A percentile compares a stretch with the other conserved stretches of the same genome.
These are phyloP conservation scores for Physeter macrocephalus DNA, from an alignment of 2,113 vertebrate species.

Conservation along the genomic window DNA sequence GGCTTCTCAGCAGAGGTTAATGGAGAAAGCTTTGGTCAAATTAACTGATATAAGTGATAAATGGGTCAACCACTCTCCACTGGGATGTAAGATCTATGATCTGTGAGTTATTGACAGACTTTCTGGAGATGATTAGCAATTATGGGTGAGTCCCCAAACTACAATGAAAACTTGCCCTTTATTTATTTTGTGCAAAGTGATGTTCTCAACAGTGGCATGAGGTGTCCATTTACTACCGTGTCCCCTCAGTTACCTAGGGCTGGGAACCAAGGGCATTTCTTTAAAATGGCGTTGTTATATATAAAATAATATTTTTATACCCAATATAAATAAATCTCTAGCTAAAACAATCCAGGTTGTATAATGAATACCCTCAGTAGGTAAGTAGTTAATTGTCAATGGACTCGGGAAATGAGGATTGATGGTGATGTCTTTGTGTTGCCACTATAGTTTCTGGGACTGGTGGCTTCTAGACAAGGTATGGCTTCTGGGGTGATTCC, in stretches of 20 bases:
- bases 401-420: not conserved
- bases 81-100: conserved; percentile 7
- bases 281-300: not conserved
- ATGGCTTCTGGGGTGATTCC: not conserved
- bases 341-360: not conserved
- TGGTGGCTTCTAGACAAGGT: not conserved
- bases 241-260: not conserved
- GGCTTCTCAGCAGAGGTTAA: conserved; percentile 39
- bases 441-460: not conserved
- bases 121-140: conserved; percentile 24
- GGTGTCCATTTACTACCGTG: not conserved
- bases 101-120: not conserved
- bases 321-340: not conserved
- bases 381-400: not conserved
- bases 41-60: conserved; percentile 16
- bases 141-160: not conserved
- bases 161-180: not conserved
- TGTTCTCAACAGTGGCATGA: not conserved
- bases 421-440: not conserved
- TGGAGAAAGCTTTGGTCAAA: conserved; percentile 35
- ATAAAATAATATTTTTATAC: not conserved
- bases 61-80: not conserved
- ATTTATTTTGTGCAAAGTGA: conserved; percentile 30
- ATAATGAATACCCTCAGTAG: not conserved
- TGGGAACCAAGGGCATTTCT: not conserved